Evolutionary conservation across 2,797 vertebrate genomes (phyloP).

Genomic region (Danio aesculapii): DNA sequence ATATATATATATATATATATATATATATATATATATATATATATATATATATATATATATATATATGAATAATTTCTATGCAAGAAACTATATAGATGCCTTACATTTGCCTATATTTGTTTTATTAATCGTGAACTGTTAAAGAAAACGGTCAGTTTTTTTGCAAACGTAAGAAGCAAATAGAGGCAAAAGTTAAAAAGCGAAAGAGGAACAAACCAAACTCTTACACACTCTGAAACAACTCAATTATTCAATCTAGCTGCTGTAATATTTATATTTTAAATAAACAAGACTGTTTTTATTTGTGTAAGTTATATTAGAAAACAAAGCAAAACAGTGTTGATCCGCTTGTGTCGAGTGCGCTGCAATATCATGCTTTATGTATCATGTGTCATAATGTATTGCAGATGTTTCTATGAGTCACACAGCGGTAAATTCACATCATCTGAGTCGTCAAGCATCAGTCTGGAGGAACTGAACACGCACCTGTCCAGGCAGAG

Average conservation of each 20-base stretch:
- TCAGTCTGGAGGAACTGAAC: neutral
- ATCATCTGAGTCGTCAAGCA: neutral
- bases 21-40: too few species aligned
- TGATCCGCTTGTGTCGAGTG: neutral
- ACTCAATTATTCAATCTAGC: neutral
- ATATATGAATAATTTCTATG: too few species aligned
- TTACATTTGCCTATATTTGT: neutral
- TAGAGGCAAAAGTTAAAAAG: too few species aligned
- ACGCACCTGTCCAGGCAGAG: constrained; percentile 57
- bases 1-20: too few species aligned
- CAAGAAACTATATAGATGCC: too few species aligned
- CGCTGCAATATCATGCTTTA: neutral
- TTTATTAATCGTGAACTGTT: too few species aligned
- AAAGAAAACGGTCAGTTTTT: neutral
- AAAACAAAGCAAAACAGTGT: too few species aligned
- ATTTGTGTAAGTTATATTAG: too few species aligned
- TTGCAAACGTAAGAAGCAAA: neutral
- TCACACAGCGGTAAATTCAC: neutral
- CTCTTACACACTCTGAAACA: neutral
- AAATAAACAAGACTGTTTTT: too few species aligned
- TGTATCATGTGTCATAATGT: too few species aligned
- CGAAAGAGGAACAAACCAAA: neutral
- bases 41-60: too few species aligned
- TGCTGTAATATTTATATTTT: too few species aligned
- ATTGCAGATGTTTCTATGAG: neutral